Evolutionary conservation across 2,113 vertebrate species (phyloP), one percentile per base, ranked within the genome.

Genomic region (Python bivittatus): DNA sequence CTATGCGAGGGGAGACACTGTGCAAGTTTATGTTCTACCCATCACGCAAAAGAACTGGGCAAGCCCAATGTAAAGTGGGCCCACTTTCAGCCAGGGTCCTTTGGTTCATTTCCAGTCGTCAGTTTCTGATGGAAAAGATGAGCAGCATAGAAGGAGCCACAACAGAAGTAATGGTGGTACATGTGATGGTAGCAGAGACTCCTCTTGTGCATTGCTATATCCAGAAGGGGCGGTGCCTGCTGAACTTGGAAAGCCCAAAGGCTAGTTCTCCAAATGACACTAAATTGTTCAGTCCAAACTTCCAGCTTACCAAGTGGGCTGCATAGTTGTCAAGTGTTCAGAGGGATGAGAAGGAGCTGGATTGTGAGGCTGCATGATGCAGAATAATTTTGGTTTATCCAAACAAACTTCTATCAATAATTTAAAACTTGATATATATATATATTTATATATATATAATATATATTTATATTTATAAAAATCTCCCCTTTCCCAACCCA

Each of bases 361-460:
- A 0, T 54, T 79, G 48, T 6, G 89, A 93, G 93, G 93, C 95
- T 9, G 89, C 96, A 94, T 89, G 95, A 94, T 97, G 93, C 96
- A 97, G 96, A 97, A 96, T 97, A 96, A 95, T 98, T 98, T 98
- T 98, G 97, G 97, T 98, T 97, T 95, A 98, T 98, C 96, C 97
- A 97, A 97, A 98, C 96, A 0, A 97, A 89, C 72, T 89, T 92
- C 97, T 97, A 98, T 97, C 97, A 98, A 98, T 98, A 98, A 98
- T 98, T 98, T 98, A 98, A 98, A 98, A 98, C 97, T 97, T 97
- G 97, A 98, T 97, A 97, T 97, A 98, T 97, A 98, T 97, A 97
- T 97, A 93, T 90, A 91, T 91, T 97, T 97, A 97, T 97, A 85
- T 94, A 98, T 97, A 97, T 97, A 98, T 97, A 91, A 84, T 84